phyloP scores from a whole-genome alignment of 2,888 invertebrate genomes.

The Dione vanillae region DNA sequence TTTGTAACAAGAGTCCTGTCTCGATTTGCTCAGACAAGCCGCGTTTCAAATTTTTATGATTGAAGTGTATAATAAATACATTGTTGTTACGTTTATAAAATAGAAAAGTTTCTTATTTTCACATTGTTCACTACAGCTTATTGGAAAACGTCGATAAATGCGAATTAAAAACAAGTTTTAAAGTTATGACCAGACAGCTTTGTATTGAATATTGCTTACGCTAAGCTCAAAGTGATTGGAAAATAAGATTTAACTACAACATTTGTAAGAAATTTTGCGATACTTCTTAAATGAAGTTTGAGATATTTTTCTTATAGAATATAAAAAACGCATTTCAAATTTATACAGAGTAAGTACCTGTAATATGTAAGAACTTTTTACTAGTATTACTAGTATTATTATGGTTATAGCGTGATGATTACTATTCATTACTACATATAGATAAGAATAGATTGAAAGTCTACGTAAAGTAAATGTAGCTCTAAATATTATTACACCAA shows the following conservation, averaged over 20 bases:
- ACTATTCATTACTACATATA: too few relatives aligned
- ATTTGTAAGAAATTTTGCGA: background rate
- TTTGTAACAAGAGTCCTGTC: background rate
- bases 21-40: slow-evolving; percentile 4
- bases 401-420: too few relatives aligned
- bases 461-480: too few relatives aligned
- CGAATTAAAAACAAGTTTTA: slow-evolving; percentile 2
- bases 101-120: slow-evolving; percentile 6
- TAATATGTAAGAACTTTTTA: too few relatives aligned
- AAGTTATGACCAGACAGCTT: slow-evolving; percentile 11
- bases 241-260: slow-evolving; percentile 15
- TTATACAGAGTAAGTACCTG: too few relatives aligned
- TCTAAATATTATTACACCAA: too few relatives aligned
- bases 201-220: slow-evolving; percentile 2
- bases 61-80: slow-evolving; percentile 7
- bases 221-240: slow-evolving; percentile 5
- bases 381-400: too few relatives aligned
- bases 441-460: too few relatives aligned
- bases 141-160: slow-evolving; percentile 3
- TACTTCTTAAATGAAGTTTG: background rate
- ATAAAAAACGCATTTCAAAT: too few relatives aligned
- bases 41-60: background rate
- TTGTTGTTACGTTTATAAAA: background rate
- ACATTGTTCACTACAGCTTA: background rate
- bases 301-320: too few relatives aligned